These are phyloP conservation scores for Samia ricini DNA, from an alignment of 1,140 invertebrate species.

Conservation along the genomic window DNA sequence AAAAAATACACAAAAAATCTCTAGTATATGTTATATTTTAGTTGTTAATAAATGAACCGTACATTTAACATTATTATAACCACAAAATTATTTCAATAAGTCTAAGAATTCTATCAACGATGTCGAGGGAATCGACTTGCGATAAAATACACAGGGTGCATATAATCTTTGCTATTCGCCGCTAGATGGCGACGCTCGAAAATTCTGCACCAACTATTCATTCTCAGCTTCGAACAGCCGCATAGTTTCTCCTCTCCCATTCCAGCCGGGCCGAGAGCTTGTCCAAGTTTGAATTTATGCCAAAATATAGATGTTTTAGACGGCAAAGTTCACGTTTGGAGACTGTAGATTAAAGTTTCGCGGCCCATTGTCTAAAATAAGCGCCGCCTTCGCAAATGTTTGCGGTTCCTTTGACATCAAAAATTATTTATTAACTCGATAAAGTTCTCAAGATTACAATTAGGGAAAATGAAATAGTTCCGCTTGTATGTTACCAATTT, in stretches of 20 bases:
- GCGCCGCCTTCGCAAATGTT: conserved; percentile 10
- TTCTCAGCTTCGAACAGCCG: conserved; percentile 5
- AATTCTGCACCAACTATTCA: conserved; percentile 37
- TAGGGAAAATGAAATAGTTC: background rate
- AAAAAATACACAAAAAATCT: no score
- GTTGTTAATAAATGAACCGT: no score
- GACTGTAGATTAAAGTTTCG: conserved; percentile 53
- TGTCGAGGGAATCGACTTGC: background rate
- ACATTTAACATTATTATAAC: no score
- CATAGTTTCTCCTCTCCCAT: conserved; percentile 37
- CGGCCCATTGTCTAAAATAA: conserved; percentile 29
- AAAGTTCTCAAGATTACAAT: background rate
- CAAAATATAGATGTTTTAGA: conserved; percentile 44
- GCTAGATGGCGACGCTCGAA: conserved; percentile 51
- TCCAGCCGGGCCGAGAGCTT: conserved; percentile 4
- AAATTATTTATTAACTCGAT: conserved; percentile 17
- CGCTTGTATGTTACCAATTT: no score
- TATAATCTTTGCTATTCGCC: conserved; percentile 39
- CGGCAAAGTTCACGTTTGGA: conserved; percentile 44
- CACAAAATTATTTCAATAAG: background rate
- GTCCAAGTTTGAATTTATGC: conserved; percentile 51
- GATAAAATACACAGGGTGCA: background rate
- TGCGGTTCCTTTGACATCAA: conserved; percentile 38
- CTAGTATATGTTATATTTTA: no score
- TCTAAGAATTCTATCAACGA: background rate